phyloP scores from a whole-genome alignment of 2,888 invertebrate species.

The Sesia bembeciformis region DNA sequence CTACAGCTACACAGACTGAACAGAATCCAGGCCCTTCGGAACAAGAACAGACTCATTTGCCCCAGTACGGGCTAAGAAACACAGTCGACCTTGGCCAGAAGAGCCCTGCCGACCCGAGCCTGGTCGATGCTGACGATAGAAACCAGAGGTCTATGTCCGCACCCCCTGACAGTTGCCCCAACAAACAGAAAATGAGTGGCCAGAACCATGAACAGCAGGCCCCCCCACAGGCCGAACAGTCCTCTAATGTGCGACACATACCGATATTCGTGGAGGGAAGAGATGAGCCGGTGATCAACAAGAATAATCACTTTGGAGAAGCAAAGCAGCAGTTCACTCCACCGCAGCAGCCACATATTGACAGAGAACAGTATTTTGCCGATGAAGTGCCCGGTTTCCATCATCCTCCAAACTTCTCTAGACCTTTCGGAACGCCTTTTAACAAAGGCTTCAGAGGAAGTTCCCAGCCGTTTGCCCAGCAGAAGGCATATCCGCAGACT shows the following conservation, averaged over 20 bases:
- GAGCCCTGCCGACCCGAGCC: slow-evolving; percentile 66
- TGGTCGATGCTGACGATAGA: slow-evolving; percentile 73
- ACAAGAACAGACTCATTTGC: slow-evolving; percentile 43
- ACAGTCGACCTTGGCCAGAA: slow-evolving; percentile 86
- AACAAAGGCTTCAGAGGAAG: slow-evolving; percentile 50
- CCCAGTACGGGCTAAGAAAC: slow-evolving; percentile 82
- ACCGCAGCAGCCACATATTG: slow-evolving; percentile 44
- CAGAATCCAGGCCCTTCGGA: slow-evolving; percentile 32
- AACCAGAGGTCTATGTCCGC: slow-evolving; percentile 86
- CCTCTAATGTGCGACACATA: slow-evolving; percentile 83
- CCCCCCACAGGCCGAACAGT: slow-evolving; percentile 31
- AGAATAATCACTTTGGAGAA: slow-evolving; percentile 51
- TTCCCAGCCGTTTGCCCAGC: slow-evolving; percentile 67
- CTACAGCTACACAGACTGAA: slow-evolving; percentile 49
- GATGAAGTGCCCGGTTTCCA: slow-evolving; percentile 52
- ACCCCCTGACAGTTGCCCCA: slow-evolving; percentile 76
- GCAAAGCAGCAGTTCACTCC: slow-evolving; percentile 44
- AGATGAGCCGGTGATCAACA: slow-evolving; percentile 84
- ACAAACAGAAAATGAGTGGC: slow-evolving; percentile 48
- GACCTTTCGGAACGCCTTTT: slow-evolving; percentile 58
- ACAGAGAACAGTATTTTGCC: slow-evolving; percentile 60
- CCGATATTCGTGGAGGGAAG: slow-evolving; percentile 92
- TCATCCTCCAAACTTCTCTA: slow-evolving; percentile 59
- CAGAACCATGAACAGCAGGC: slow-evolving; percentile 38
- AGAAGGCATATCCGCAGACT: slow-evolving; percentile 55